phyloP scores from a whole-genome alignment of 2,113 vertebrate species.

The Cyprinus carpio region DNA sequence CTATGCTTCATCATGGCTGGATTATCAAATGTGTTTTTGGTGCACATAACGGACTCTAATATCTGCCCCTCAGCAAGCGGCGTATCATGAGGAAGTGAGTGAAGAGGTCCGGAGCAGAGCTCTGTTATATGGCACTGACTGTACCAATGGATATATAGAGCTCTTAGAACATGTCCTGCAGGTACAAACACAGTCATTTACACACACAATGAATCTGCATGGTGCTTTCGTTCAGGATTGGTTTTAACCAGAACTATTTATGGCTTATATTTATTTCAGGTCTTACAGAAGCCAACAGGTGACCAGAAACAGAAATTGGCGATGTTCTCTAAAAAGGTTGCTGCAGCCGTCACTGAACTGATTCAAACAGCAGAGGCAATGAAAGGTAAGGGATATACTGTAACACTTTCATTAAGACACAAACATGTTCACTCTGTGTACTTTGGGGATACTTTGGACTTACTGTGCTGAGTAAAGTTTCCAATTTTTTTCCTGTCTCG shows the following conservation, averaged over 20 bases:
- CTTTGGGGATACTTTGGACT: neutral
- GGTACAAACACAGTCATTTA: constrained; percentile 67
- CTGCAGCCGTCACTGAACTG: constrained; percentile 89
- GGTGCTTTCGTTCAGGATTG: neutral
- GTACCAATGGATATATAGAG: constrained; percentile 86
- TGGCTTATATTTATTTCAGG: constrained; percentile 67
- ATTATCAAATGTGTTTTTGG: neutral
- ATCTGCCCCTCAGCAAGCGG: constrained; percentile 83
- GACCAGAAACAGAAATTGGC: constrained; percentile 92
- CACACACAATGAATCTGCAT: neutral
- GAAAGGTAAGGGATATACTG: constrained; percentile 82
- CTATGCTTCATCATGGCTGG: neutral
- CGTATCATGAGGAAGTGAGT: constrained; percentile 85
- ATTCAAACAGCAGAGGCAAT: constrained; percentile 95
- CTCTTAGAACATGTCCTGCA: constrained; percentile 92
- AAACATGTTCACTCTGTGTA: neutral
- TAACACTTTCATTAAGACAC: neutral
- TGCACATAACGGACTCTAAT: neutral
- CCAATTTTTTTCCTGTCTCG: constrained; percentile 67
- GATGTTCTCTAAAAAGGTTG: constrained; percentile 88
- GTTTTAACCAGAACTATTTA: neutral
- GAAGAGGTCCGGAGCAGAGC: constrained; percentile 84
- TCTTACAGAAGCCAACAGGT: constrained; percentile 86
- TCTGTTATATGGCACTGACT: constrained; percentile 86
- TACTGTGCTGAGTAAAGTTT: constrained; percentile 64